Percentiles rank a stretch among this genome's conserved stretches.
phyloP scores from a whole-genome alignment of 2,113 vertebrate genomes.

The Eudorcas thomsonii region DNA sequence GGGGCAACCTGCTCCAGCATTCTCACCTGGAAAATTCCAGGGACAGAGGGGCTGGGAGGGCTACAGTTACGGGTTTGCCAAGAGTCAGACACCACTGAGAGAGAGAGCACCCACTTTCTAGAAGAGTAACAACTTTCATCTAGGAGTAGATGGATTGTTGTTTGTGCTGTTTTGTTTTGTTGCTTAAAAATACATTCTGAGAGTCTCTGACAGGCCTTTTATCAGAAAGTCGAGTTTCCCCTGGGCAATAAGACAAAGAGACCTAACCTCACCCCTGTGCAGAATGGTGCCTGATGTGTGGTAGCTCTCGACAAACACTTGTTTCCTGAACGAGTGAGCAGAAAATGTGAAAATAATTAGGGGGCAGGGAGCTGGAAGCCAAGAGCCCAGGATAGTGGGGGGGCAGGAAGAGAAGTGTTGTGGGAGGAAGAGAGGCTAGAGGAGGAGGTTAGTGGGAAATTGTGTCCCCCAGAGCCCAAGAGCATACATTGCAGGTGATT shows the following conservation, averaged over 20 bases:
- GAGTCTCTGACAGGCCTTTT: background rate
- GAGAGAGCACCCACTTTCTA: background rate
- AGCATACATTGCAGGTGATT: background rate
- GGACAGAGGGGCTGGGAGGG: background rate
- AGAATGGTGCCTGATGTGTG: background rate
- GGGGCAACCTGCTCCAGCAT: background rate
- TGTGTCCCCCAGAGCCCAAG: background rate
- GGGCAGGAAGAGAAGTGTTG: background rate
- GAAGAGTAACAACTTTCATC: background rate
- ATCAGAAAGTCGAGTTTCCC: background rate
- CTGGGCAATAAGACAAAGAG: background rate
- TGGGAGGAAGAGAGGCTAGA: background rate
- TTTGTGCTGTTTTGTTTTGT: background rate
- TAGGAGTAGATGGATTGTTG: background rate
- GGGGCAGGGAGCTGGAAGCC: background rate
- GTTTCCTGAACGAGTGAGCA: background rate
- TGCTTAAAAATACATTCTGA: background rate
- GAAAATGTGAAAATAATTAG: background rate
- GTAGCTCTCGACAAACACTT: background rate
- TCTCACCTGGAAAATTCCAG: background rate
- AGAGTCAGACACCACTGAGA: background rate
- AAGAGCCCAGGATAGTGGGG: background rate
- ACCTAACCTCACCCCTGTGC: background rate
- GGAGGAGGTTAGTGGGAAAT: background rate
- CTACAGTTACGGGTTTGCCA: background rate